Base-by-base conservation (phyloP, 2,113 vertebrate genomes). In the Pyrgilauda ruficollis region DNA sequence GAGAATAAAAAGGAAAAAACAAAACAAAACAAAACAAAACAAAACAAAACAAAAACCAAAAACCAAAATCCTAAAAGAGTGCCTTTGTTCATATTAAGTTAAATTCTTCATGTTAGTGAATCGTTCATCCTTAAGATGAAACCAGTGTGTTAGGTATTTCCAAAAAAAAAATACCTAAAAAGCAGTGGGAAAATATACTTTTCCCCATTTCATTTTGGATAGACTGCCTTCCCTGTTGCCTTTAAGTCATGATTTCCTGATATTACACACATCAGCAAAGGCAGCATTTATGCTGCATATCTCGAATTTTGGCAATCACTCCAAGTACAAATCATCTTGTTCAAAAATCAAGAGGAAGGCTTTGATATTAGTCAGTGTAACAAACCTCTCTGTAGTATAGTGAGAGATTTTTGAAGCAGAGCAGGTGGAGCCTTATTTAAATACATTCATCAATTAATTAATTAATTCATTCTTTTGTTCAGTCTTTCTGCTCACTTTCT, bases 381-480 rank as follows among this genome's bases (percentile, higher is more conserved):
- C 58, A 75, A 94, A 68, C 28, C 41, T 69, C 83, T 58, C 61
- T 31, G 44, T 30, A 64, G 52, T 47, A 44, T 4, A 96, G 86
- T 94, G 96, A 93, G 95, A 96, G 83, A 84, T 93, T 96, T 95
- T 95, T 90, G 62, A 85, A 91, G 69, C 44, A 68, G 95, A 97
- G 88, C 90, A 96, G 90, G 96, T 96, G 96, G 92, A 87, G 73
- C 16, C 78, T 69, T 96, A 96, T 96, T 90, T 84, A 73, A 93
- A 95, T 94, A 95, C 88, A 89, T 96, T 96, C 88, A 95, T 84
- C 80, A 91, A 95, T 94, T 95, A 90, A 96, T 96, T 96, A 70
- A 96, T 96, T 92, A 0, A 94, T 95, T 96, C 56, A 95, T 90
- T 95, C 96, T 95, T 97, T 97, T 96, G 96, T 97, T 96, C 83